Conservation (phyloP, 2,888 invertebrate species). For the Drosophila incognita region DNA sequence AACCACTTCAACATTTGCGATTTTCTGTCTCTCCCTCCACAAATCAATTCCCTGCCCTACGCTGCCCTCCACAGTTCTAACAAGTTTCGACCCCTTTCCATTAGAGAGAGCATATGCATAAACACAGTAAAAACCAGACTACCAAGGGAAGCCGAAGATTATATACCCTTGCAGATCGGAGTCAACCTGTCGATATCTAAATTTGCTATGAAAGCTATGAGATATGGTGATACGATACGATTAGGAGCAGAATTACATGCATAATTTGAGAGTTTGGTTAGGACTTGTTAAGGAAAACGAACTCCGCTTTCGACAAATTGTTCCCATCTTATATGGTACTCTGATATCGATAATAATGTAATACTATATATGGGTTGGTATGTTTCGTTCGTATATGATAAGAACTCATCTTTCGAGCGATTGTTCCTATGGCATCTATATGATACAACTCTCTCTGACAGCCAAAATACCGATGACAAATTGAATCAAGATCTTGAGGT, state of each 20-base stretch:
- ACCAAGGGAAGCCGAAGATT: not conserved
- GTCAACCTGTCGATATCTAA: not conserved
- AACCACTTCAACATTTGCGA: not conserved
- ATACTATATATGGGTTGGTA: not conserved
- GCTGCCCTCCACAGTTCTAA: slow-evolving; percentile 42
- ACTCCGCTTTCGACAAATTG: not conserved
- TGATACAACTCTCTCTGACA: not conserved
- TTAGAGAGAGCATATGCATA: slow-evolving; percentile 50
- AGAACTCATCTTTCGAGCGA: not conserved
- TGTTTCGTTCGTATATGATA: not conserved
- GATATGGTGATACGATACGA: not conserved
- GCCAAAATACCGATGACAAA: not conserved
- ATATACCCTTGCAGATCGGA: too few relatives aligned
- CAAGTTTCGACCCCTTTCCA: slow-evolving; percentile 56
- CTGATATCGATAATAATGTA: not conserved
- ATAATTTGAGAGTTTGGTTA: not conserved
- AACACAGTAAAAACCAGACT: slow-evolving; percentile 14
- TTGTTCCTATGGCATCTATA: too few relatives aligned
- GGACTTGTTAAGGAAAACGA: not conserved
- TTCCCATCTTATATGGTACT: not conserved
- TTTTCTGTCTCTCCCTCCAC: not conserved
- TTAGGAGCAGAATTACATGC: not conserved
- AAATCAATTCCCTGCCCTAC: slow-evolving; percentile 1
- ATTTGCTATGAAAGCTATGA: not conserved
- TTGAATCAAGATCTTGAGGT: not conserved